phyloP scores from a whole-genome alignment of 2,888 invertebrate species.

The Pilophorus perplexus region DNA sequence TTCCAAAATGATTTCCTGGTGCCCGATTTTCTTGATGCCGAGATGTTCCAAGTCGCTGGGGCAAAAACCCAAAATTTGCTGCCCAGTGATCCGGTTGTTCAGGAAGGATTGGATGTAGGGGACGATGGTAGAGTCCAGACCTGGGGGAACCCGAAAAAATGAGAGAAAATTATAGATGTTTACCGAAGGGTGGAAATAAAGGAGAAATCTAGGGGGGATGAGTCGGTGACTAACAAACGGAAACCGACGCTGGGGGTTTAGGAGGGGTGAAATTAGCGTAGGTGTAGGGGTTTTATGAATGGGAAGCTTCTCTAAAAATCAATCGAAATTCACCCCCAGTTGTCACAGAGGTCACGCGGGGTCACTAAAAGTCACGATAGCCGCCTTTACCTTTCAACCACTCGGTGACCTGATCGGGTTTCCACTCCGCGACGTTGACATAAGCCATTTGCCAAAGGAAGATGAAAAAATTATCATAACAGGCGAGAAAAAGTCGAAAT shows the following conservation, averaged over 20 bases:
- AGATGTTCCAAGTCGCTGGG: constrained; percentile 85
- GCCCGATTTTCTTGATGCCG: constrained; percentile 82
- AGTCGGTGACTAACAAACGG: constrained; percentile 7
- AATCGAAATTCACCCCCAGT: constrained; percentile 26
- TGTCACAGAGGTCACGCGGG: constrained; percentile 12
- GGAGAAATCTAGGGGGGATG: not conserved
- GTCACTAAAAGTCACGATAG: not conserved
- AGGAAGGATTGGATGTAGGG: constrained; percentile 78
- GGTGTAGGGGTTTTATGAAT: constrained; percentile 33
- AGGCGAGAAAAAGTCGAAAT: constrained; percentile 2
- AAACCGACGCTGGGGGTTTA: constrained; percentile 18
- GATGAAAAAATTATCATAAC: constrained; percentile 12
- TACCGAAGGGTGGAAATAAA: no score
- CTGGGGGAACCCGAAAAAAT: constrained; percentile 54
- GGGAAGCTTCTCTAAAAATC: constrained; percentile 31
- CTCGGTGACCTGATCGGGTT: constrained; percentile 84
- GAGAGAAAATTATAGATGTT: constrained; percentile 7
- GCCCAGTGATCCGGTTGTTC: constrained; percentile 77
- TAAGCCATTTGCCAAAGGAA: constrained; percentile 63
- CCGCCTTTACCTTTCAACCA: constrained; percentile 74
- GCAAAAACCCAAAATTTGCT: constrained; percentile 76
- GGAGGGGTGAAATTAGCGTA: constrained; percentile 36
- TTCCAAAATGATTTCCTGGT: constrained; percentile 89
- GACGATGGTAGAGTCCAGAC: constrained; percentile 73
- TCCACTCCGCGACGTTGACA: constrained; percentile 85